Base-by-base conservation (phyloP, 2,797 vertebrate genomes). In the Discoglossus pictus region DNA sequence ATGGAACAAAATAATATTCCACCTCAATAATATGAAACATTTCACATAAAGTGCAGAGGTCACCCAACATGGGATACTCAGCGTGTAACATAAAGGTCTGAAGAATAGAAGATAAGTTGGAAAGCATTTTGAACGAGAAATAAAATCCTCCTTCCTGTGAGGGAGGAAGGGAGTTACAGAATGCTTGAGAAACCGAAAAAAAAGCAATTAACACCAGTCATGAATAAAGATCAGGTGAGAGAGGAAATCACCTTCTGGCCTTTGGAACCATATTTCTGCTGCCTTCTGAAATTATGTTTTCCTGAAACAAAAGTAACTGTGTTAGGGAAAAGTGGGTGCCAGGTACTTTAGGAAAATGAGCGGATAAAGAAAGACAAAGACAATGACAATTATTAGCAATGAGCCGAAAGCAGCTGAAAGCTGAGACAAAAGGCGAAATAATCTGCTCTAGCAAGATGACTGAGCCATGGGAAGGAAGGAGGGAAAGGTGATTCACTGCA, bases 201-300 rank as follows among this genome's bases (percentile, higher is more conserved):
- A 78, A 72, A 51, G 77, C 75, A 83, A 84, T 88, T 86, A 88
- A 89, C 81, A 16, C 47, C 70, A 0, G 3, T 83, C 79, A 83
- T 85, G 85, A 86, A 85, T 87, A 86, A 83, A 87, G 83, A 88
- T 84, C 84, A 86, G 86, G 86, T 90, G 86, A 85, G 82, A 76
- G 74, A 88, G 88, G 88, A 88, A 83, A 77, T 88, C 83, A 87
- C 85, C 86, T 75, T 48, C 38, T 83, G 87, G 83, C 87, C 87
- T 86, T 78, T 80, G 82, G 84, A 88, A 78, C 75, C 53, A 68
- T 73, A 72, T 85, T 87, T 85, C 80, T 87, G 85, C 85, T 84
- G 85, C 77, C 79, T 88, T 83, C 77, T 68, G 69, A 82, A 78
- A 84, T 82, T 78, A 78, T 83, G 80, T 81, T 83, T 86, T 76